These are phyloP conservation scores for Anoplius nigerrimus DNA, from an alignment of 2,888 invertebrate species.

Conservation along the genomic window DNA sequence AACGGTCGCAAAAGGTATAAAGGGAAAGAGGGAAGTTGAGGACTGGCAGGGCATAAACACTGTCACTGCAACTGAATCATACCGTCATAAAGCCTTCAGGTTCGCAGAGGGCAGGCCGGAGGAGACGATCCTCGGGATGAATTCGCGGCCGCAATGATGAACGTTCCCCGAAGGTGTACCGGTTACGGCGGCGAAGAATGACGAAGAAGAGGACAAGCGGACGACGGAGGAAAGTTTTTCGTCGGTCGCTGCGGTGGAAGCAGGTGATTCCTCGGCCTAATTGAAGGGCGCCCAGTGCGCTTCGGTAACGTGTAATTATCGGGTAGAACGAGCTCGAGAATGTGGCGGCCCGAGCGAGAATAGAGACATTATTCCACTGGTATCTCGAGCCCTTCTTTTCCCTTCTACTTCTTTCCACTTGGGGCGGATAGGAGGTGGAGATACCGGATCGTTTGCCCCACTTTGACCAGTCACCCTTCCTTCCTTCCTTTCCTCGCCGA, in stretches of 20 bases:
- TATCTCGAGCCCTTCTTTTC: conserved; percentile 41
- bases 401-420: conserved; percentile 10
- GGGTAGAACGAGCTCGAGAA: conserved; percentile 68
- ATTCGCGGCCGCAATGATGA: conserved; percentile 24
- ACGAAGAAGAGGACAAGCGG: conserved; percentile 13
- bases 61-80: too few relatives aligned
- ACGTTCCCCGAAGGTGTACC: conserved; percentile 28
- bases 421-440: conserved; percentile 30
- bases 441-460: conserved; percentile 35
- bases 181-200: conserved; percentile 5
- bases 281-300: conserved; percentile 69
- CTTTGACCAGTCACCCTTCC: conserved; percentile 23
- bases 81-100: too few relatives aligned
- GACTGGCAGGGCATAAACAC: too few relatives aligned
- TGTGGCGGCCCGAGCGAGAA: conserved; percentile 67
- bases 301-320: conserved; percentile 72
- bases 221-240: conserved; percentile 54
- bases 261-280: conserved; percentile 69
- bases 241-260: conserved; percentile 50
- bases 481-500: conserved; percentile 24
- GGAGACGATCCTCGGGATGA: conserved; percentile 3
- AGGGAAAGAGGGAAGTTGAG: neutral
- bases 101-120: neutral
- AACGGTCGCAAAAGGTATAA: neutral
- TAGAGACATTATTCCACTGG: conserved; percentile 71